Evolutionary conservation across 2,797 vertebrate species (phyloP), one percentile per base, ranked within the genome.

Genomic region (Karalla daura): DNA sequence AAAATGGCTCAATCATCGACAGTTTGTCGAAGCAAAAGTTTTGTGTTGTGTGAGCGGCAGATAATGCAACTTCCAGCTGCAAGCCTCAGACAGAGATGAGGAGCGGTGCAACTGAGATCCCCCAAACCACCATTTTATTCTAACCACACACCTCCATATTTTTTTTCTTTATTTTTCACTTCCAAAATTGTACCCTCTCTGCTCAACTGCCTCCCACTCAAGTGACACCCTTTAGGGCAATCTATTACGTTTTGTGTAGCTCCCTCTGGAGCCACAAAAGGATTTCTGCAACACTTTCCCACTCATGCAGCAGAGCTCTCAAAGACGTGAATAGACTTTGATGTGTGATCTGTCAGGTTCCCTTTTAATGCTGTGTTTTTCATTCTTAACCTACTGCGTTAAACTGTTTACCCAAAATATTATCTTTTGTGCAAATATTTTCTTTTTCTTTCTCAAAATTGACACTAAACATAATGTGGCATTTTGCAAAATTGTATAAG

Each of bases 361-460:
- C 23, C n/a, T 7, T 18, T 41, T 53, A 25, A 18, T 25, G 7
- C 15, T 32, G 14, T 0, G 14, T 49, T 33, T 45, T 45, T 27
- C 36, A 12, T 24, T 40, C 5, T 0, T 11, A 44, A 18, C 5
- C 2, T 41, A 11, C 33, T 3, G 5, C n/a, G 13, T 33, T 4
- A 33, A 33, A 33, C 13, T 33, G 12, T 33, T 33, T 33, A 33
- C 9, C 32, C 21, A n/a, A n/a, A n/a, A n/a, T n/a, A n/a, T n/a
- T n/a, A n/a, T n/a, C n/a, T n/a, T n/a, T n/a, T n/a, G n/a, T n/a
- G n/a, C n/a, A n/a, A n/a, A n/a, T n/a, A n/a, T n/a, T n/a, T n/a
- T n/a, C n/a, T n/a, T n/a, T n/a, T n/a, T n/a, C n/a, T n/a, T 47
- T 65, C 20, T 39, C 11, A 39, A 39, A 32, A 21, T 58, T 13